A percentile compares a stretch with the other conserved stretches of the same genome.
Conservation (phyloP, 1,140 invertebrate genomes). For the Vollenhovia emeryi region DNA sequence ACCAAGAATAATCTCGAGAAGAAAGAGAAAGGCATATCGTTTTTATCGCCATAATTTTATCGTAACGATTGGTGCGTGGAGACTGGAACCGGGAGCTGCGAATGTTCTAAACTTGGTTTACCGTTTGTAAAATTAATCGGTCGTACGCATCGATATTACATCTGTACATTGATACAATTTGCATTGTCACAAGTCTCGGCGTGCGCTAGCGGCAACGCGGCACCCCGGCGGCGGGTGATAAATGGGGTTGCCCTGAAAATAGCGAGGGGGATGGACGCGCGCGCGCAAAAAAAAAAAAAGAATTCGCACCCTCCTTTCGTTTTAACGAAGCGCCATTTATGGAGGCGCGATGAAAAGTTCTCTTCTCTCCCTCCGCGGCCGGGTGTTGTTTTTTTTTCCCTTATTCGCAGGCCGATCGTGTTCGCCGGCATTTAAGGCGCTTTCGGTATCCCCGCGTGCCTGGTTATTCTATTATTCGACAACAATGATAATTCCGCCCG, state of each 20-base stretch:
- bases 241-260: conserved; percentile 43
- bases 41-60: neutral
- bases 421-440: conserved; percentile 20
- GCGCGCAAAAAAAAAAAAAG: too few species aligned
- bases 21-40: neutral
- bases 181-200: conserved; percentile 5
- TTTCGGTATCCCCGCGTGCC: conserved; percentile 10
- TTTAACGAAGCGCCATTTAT: conserved; percentile 56
- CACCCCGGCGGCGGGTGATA: conserved; percentile 36
- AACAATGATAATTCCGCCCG: conserved; percentile 33
- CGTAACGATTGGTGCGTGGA: neutral
- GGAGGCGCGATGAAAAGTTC: conserved; percentile 30
- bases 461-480: conserved; percentile 52
- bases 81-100: neutral
- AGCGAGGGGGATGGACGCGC: neutral
- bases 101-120: neutral
- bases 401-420: neutral
- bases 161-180: conserved; percentile 35
- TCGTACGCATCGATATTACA: neutral
- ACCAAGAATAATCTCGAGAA: neutral
- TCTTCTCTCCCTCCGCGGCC: neutral
- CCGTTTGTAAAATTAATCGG: neutral
- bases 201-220: neutral
- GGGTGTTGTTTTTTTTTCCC: too few species aligned
- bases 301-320: conserved; percentile 49